phyloP scores from a whole-genome alignment of 2,113 vertebrate species.

The Gallinago undulata region DNA sequence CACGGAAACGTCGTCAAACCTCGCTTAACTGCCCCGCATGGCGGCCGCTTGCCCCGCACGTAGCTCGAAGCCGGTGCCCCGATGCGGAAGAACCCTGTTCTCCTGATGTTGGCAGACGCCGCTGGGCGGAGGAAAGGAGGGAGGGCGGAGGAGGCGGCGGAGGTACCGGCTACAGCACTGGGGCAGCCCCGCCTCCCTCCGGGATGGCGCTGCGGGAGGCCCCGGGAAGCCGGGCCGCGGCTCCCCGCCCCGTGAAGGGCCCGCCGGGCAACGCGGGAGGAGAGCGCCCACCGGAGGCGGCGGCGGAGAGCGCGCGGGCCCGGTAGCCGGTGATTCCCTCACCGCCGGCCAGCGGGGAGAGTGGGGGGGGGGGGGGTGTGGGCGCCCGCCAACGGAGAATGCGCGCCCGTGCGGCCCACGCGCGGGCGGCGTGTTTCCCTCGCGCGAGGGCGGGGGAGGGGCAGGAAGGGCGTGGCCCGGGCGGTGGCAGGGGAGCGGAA shows the following conservation, averaged over 20 bases:
- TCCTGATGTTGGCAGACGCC: no score
- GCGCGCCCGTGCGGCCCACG: background rate
- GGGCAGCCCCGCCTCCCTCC: no score
- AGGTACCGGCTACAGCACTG: background rate
- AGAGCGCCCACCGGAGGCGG: background rate
- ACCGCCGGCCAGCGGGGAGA: background rate
- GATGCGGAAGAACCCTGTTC: fast-evolving
- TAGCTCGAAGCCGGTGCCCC: background rate
- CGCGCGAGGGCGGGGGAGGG: background rate
- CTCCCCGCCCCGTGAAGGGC: background rate
- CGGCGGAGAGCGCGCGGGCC: background rate
- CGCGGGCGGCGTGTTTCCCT: constrained; percentile 19
- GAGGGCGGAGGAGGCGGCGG: background rate
- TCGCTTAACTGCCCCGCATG: fast-evolving
- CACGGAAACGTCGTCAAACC: fast-evolving
- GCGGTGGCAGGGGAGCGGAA: background rate
- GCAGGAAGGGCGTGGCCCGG: background rate
- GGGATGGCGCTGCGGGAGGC: no score
- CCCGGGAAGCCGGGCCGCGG: background rate
- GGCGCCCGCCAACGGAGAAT: background rate
- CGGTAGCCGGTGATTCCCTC: background rate
- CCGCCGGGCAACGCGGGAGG: background rate
- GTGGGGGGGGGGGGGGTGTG: no score
- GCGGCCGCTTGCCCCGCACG: fast-evolving
- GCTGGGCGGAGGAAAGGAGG: background rate